Evolutionary conservation across 2,113 vertebrate species (phyloP), one percentile per base, ranked within the genome.

Genomic region (Chamaetylas fuelleborni): DNA sequence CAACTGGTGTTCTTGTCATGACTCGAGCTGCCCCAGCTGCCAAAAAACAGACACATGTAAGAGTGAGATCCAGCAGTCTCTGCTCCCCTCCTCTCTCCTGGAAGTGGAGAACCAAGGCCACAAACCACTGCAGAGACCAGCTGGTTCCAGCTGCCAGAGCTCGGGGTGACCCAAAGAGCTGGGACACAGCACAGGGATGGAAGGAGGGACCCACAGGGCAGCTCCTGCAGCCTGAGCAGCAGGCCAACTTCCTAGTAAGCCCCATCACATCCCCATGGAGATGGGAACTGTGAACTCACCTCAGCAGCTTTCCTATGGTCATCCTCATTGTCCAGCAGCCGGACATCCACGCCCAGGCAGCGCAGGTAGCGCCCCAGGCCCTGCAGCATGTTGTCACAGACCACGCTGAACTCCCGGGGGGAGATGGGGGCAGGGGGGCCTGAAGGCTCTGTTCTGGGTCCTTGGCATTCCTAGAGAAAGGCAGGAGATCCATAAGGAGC

Each of bases 341-440:
- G 70, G 33, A 98, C 98, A 2, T 99, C 98, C 1, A 98, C 97
- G 0, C 99, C 98, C 11, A 99, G 97, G 86, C 98, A 98, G 92
- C 98, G 98, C 74, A 99, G 98, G 79, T 98, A 98, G 58, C 98
- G 97, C 2, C 98, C 99, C 1, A 99, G 98, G 40, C 98, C 99
- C 82, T 99, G 98, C 25, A 99, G 97, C 99, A 99, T 99, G 97
- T 98, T 99, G 93, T 99, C 99, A 34, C 99, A 99, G 66, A 99
- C 98, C 90, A 98, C 98, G 0, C 97, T 97, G 96, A 99, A 98
- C 90, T 99, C 97, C 86, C 88, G 95, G 1, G 98, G 98, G 6
- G 88, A 90, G 50, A 98, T 29, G 34, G 85, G 42, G 1, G 42
- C 62, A 19, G 58, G 2, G 3, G 18, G 0, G 3, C 1, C 0